Evolutionary conservation across 1,140 invertebrate genomes (phyloP).

Genomic region (Leptinotarsa lineolata): DNA sequence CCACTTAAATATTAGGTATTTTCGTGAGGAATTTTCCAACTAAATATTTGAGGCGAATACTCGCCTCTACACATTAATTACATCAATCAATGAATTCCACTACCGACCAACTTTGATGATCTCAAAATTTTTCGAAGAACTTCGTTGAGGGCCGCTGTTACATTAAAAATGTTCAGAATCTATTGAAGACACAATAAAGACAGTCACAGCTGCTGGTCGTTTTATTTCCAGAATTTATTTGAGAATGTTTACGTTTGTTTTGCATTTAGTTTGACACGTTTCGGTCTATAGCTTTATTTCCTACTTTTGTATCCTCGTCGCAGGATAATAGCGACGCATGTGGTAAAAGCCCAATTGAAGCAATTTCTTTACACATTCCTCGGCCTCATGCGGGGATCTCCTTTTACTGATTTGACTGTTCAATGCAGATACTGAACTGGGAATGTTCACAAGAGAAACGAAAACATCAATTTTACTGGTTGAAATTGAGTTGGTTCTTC

Average conservation of each 20-base stretch:
- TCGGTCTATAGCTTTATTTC: slow-evolving; percentile 22
- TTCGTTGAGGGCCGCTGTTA: not conserved
- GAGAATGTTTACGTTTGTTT: slow-evolving; percentile 23
- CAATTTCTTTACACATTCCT: not conserved
- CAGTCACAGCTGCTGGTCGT: not conserved
- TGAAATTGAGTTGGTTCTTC: not conserved
- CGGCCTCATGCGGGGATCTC: slow-evolving; percentile 7
- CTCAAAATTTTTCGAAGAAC: not conserved
- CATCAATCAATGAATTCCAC: too few relatives aligned
- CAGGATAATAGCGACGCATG: slow-evolving; percentile 16
- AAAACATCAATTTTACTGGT: not conserved
- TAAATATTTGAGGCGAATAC: too few relatives aligned
- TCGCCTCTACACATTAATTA: too few relatives aligned
- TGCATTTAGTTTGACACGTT: slow-evolving; percentile 29
- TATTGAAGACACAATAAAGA: too few relatives aligned
- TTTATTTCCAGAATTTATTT: slow-evolving; percentile 8
- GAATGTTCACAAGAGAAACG: not conserved
- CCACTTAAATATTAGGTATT: too few relatives aligned
- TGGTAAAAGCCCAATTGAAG: slow-evolving; percentile 10
- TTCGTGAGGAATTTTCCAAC: too few relatives aligned
- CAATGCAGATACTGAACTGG: not conserved
- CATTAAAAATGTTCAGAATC: too few relatives aligned
- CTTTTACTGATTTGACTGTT: slow-evolving; percentile 17
- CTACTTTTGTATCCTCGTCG: slow-evolving; percentile 8
- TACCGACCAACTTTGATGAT: too few relatives aligned